These are phyloP conservation scores for Phyllotreta striolata DNA, from an alignment of 2,888 invertebrate species.

Conservation along the genomic window DNA sequence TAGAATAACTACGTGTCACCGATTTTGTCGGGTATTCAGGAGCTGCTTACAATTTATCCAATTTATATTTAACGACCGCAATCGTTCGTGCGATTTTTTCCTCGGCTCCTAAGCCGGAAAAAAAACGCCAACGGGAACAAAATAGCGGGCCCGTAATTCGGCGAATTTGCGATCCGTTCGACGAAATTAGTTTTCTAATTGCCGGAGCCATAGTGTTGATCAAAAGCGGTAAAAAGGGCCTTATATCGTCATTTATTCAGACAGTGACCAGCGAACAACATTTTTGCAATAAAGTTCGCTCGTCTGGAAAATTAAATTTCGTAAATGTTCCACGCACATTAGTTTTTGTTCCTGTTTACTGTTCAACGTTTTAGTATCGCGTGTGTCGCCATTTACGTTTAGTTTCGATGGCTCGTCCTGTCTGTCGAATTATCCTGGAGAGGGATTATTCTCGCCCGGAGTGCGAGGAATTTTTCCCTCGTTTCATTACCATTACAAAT, in stretches of 20 bases:
- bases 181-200: constrained; percentile 29
- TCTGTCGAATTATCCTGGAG: constrained; percentile 39
- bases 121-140: not conserved
- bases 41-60: no score
- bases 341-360: constrained; percentile 57
- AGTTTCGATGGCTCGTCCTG: constrained; percentile 37
- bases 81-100: not conserved
- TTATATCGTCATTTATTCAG: constrained; percentile 51
- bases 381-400: constrained; percentile 44
- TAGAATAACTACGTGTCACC: no score
- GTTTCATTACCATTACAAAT: no score
- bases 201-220: constrained; percentile 38
- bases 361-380: constrained; percentile 40
- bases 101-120: not conserved
- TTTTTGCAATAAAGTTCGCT: constrained; percentile 59
- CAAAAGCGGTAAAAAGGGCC: constrained; percentile 42
- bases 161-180: constrained; percentile 24
- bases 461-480: not conserved
- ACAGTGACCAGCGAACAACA: constrained; percentile 51
- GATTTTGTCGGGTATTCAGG: no score
- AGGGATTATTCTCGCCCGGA: constrained; percentile 19
- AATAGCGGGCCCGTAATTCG: constrained; percentile 2
- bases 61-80: no score
- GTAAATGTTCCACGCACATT: constrained; percentile 61
- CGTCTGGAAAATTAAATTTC: constrained; percentile 61